These are phyloP conservation scores for Acomys russatus DNA, from an alignment of 2,797 vertebrate genomes.

Conservation along the genomic window DNA sequence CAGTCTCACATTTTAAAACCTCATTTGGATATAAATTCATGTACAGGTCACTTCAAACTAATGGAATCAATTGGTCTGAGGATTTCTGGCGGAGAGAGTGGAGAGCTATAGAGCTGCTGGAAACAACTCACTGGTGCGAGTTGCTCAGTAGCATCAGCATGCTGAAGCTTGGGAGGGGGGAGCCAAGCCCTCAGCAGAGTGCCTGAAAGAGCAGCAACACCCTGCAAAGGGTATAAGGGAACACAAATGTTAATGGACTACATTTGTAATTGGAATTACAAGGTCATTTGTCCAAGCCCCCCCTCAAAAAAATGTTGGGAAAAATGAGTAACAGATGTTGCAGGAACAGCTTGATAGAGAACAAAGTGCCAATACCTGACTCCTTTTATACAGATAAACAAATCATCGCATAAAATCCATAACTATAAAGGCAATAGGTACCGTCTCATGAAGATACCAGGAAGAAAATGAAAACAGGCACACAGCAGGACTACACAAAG, in stretches of 20 bases:
- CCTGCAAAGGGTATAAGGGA: conserved; percentile 6
- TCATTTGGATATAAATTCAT: neutral
- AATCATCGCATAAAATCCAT: too few species aligned
- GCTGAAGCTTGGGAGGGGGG: neutral
- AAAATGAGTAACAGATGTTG: conserved; percentile 12
- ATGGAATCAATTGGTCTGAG: neutral
- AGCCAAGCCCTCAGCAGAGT: neutral
- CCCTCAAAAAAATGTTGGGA: too few species aligned
- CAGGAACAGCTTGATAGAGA: neutral
- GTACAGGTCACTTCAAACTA: neutral
- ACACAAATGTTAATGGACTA: neutral
- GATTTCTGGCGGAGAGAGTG: neutral
- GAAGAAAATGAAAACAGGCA: conserved; percentile 18
- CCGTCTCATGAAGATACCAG: neutral
- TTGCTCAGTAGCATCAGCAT: neutral
- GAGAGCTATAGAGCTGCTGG: neutral
- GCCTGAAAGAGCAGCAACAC: neutral
- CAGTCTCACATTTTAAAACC: neutral
- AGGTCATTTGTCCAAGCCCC: too few species aligned
- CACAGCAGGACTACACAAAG: neutral
- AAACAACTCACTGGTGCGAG: neutral
- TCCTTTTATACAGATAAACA: neutral
- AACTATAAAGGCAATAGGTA: too few species aligned
- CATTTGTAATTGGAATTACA: too few species aligned
- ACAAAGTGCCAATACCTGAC: neutral